Evolutionary conservation across 2,113 vertebrate species (phyloP), one percentile per base, ranked within the genome.

Genomic region (Damaliscus lunatus): DNA sequence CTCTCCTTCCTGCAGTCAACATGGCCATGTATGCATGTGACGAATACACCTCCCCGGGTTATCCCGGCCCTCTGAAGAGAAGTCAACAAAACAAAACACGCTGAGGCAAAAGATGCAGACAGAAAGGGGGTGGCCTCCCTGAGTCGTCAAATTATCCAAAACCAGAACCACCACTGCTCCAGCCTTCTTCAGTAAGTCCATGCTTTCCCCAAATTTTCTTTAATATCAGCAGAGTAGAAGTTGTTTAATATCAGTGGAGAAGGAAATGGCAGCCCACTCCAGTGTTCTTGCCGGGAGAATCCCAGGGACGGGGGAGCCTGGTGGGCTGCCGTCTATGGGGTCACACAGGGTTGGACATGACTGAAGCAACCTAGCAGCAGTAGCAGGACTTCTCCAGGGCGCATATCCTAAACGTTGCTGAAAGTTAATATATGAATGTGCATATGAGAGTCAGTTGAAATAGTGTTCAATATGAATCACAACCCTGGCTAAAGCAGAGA

Each of bases 41-140:
- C 6, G 1, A 16, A 3, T 50, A 27, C 3, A 43, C 8, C 60
- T 33, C 14, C 31, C 4, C 0, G 29, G 16, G 16, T 11, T 3
- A 36, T 33, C 10, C 27, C 2, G 1, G 3, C 16, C 3, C 43
- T 53, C 67, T 5, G 10, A 88, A 50, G 19, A 27, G 33, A 85
- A 29, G 52, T 13, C 7, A 29, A 60, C 43, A 46, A 60, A 90
- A 53, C 27, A 48, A 91, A 91, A 1, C 21, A 19, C 6, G 0
- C 53, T 6, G 53, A 87, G 36, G 9, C 29, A 9, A 21, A 71
- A 25, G 12, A 46, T 9, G 6, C 25, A 33, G 71, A 48, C 2
- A 1, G 40, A 40, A 81, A 60, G 43, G 21, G 3, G 5, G 1
- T 1, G 1, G 11, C 15, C 33, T 77, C 29, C 17, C 1, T 11